A percentile compares a stretch with the other conserved stretches of the same genome.
Conservation (phyloP, 2,888 invertebrate species). For the Nephrocerus scutellatus region DNA sequence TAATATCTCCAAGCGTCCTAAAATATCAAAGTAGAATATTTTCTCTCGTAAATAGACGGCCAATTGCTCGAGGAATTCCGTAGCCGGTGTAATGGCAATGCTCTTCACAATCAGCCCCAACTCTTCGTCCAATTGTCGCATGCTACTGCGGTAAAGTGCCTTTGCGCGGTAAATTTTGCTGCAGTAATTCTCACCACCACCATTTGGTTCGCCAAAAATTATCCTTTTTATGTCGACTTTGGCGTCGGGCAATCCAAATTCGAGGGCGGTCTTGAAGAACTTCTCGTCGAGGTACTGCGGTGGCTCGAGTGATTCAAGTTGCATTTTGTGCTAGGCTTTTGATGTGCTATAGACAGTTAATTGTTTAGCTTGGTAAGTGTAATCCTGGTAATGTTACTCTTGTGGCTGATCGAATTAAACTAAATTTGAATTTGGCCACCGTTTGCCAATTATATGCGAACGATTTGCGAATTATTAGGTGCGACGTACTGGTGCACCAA, state of each 20-base stretch:
- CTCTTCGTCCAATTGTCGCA: slow-evolving; percentile 35
- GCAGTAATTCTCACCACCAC: slow-evolving; percentile 43
- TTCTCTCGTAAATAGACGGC: slow-evolving; percentile 48
- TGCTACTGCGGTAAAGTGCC: slow-evolving; percentile 35
- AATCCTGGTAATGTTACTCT: too few relatives aligned
- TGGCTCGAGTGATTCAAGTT: slow-evolving; percentile 29
- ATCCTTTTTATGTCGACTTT: slow-evolving; percentile 38
- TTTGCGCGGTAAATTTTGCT: slow-evolving; percentile 42
- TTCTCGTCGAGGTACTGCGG: slow-evolving; percentile 39
- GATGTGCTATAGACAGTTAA: too few relatives aligned
- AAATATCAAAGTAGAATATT: slow-evolving; percentile 47
- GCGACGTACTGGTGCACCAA: too few relatives aligned
- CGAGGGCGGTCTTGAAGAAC: slow-evolving; percentile 40
- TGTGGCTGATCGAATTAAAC: too few relatives aligned
- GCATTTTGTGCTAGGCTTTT: too few relatives aligned
- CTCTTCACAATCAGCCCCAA: slow-evolving; percentile 41
- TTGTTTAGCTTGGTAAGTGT: too few relatives aligned
- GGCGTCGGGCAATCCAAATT: slow-evolving; percentile 39
- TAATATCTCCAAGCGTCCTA: slow-evolving; percentile 47
- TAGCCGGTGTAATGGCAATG: slow-evolving; percentile 45
- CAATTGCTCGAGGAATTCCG: slow-evolving; percentile 45
- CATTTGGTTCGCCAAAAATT: slow-evolving; percentile 33
- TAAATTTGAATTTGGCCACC: too few relatives aligned
- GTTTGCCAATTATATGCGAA: too few relatives aligned
- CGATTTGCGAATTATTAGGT: too few relatives aligned